Base-by-base conservation (phyloP, 2,888 invertebrate species). In the Drosophila putrida region DNA sequence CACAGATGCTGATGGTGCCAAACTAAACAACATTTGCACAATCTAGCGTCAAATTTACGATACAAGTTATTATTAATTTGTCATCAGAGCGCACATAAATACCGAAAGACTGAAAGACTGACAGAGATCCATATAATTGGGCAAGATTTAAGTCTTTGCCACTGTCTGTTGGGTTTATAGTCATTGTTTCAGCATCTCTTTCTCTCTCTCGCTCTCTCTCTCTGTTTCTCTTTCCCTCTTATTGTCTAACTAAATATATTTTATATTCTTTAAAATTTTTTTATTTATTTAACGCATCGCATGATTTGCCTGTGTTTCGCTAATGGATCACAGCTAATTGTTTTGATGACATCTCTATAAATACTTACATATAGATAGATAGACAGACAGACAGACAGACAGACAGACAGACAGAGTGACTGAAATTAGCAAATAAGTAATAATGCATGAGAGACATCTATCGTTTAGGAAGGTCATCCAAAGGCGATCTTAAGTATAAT, bases 21-120 rank as follows among this genome's bases (percentile, higher is more conserved):
- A 86, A 75, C 65, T 39, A 82, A 74, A 86, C 76, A 74, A 86
- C 64, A 75, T 75, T 75, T 75, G 44, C 78, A 78, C 75, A 81
- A 67, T 82, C 55, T 61, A 59, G 72, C 27, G 49, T 51, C 58
- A 64, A 82, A 89, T 90, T 90, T 90, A 88, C 84, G 89, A 88
- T 86, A 86, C 79, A 82, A 81, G 78, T 88, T 88, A 88, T 90
- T 89, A 87, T 80, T 80, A 85, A 87, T 90, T 81, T 91, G 89
- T 89, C 90, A 90, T 78, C 76, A 72, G 63, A 47, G 64, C 53
- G 54, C 49, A 54, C 66, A 76, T 67, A 85, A 69, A 80, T 68
- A 72, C 41, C 51, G 39, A 54, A 31, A 44, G 60, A 73, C 64
- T 54, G 39, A 54, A 31, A 44, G 60, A 73, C 64, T 54, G 77